Evolutionary conservation across 2,113 vertebrate species (phyloP).

Genomic region (Nothobranchius kuhntae): DNA sequence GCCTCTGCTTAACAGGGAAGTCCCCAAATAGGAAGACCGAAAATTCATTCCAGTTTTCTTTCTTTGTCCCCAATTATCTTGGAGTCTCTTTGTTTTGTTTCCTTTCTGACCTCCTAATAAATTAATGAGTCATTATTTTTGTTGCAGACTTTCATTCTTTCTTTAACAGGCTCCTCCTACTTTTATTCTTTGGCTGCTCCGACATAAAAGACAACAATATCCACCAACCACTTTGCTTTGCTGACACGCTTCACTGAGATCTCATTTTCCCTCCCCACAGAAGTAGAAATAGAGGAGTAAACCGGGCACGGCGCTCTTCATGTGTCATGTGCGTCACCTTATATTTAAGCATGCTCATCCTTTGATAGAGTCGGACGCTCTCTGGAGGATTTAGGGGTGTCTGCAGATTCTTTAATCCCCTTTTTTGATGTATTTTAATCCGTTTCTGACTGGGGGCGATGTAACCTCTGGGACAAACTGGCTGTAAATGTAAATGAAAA

Average conservation of each 20-base stretch:
- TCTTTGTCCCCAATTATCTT: constrained; percentile 6
- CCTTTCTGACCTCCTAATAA: constrained; percentile 18
- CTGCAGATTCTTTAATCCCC: constrained; percentile 58
- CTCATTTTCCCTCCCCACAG: constrained; percentile 20
- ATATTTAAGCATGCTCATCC: constrained; percentile 47
- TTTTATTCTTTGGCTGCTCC: neutral
- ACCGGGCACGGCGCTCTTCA: constrained; percentile 11
- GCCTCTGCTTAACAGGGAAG: constrained; percentile 47
- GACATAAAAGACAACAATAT: constrained; percentile 32
- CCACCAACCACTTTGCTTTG: constrained; percentile 35
- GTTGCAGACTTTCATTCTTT: neutral
- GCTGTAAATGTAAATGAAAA: constrained; percentile 17
- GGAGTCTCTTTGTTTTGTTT: constrained; percentile 19
- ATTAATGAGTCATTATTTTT: constrained; percentile 5
- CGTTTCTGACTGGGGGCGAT: constrained; percentile 22
- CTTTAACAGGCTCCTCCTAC: neutral
- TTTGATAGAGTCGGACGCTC: constrained; percentile 44
- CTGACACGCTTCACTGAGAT: constrained; percentile 40
- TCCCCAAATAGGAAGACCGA: constrained; percentile 54
- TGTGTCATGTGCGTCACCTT: constrained; percentile 51
- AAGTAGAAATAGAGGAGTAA: constrained; percentile 28
- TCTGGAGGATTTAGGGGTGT: constrained; percentile 63
- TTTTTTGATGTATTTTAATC: constrained; percentile 69
- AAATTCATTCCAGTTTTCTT: constrained; percentile 16
- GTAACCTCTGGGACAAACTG: constrained; percentile 33